phyloP scores from a whole-genome alignment of 2,888 invertebrate genomes.

The Eretmocerus hayati region DNA sequence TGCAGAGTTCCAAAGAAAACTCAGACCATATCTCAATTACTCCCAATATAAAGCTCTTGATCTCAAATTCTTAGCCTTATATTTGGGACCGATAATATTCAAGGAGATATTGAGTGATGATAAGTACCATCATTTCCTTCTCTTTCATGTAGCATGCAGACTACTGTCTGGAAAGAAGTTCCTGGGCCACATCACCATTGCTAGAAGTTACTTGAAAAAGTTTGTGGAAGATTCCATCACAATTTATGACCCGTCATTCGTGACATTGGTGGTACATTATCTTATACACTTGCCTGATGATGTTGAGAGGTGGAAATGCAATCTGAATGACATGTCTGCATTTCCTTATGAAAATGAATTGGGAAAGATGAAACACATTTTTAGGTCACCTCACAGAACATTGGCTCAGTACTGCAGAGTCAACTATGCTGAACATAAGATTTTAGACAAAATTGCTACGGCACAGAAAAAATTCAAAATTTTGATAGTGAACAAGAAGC shows the following conservation, averaged over 20 bases:
- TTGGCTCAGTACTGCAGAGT: constrained; percentile 10
- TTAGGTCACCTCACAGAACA: not conserved
- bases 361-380: constrained; percentile 5
- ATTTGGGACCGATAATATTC: not conserved
- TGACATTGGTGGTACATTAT: constrained; percentile 1
- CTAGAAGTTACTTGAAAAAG: not conserved
- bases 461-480: not conserved
- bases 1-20: constrained; percentile 1
- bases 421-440: constrained; percentile 1
- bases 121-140: not conserved
- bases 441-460: not conserved
- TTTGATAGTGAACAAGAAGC: not conserved
- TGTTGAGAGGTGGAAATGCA: not conserved
- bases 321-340: not conserved
- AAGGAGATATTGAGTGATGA: not conserved
- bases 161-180: not conserved
- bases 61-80: not conserved
- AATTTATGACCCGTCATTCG: not conserved
- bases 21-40: not conserved
- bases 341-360: constrained; percentile 7
- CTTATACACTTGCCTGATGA: constrained; percentile 7
- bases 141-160: not conserved
- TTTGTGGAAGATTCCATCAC: not conserved
- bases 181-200: not conserved
- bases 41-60: constrained; percentile 1